These are phyloP conservation scores for Agrotis segetum DNA, from an alignment of 2,888 invertebrate species.

Conservation along the genomic window DNA sequence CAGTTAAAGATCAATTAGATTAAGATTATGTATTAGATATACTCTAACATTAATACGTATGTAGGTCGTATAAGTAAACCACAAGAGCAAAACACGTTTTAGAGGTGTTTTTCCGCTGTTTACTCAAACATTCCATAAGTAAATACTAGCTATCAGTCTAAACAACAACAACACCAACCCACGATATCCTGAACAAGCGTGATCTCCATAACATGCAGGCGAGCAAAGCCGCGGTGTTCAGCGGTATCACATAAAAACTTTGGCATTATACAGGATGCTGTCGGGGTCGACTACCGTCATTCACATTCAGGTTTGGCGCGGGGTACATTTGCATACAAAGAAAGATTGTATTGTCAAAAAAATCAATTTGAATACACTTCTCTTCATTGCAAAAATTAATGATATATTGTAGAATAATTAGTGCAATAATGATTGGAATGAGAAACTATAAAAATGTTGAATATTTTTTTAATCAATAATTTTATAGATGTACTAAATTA, in stretches of 20 bases:
- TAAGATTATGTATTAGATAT: too few species aligned
- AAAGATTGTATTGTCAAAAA: background rate
- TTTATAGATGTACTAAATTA: too few species aligned
- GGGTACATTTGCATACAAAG: slow-evolving; percentile 47
- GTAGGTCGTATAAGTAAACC: background rate
- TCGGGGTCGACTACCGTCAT: slow-evolving; percentile 34
- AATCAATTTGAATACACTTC: background rate
- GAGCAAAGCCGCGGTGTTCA: slow-evolving; percentile 27
- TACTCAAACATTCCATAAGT: background rate
- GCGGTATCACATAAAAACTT: slow-evolving; percentile 50
- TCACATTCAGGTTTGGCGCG: slow-evolving; percentile 37
- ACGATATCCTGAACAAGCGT: slow-evolving; percentile 27
- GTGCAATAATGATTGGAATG: background rate
- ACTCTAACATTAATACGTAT: too few species aligned
- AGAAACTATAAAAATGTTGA: too few species aligned
- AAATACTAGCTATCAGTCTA: background rate
- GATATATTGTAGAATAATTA: background rate
- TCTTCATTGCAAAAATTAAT: too few species aligned
- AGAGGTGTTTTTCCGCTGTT: too few species aligned
- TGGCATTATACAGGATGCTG: slow-evolving; percentile 46
- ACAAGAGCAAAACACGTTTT: background rate
- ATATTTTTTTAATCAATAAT: too few species aligned
- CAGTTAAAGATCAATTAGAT: too few species aligned
- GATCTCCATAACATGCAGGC: slow-evolving; percentile 34
- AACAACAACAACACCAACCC: slow-evolving; percentile 7